Conservation (phyloP, 2,797 vertebrate species). For the Yasuhikotakia modesta region DNA sequence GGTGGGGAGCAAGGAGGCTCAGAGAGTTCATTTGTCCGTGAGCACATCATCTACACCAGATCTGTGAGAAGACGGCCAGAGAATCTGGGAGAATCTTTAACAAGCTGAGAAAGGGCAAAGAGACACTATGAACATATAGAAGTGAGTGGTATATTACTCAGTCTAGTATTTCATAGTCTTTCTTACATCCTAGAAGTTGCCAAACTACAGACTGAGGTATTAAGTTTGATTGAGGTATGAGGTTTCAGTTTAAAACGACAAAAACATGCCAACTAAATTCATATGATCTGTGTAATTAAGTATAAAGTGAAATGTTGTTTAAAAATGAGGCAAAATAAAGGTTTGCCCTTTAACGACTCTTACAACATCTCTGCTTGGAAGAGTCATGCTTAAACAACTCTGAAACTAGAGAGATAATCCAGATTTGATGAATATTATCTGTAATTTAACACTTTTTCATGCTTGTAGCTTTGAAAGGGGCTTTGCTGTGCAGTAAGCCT, state of each 20-base stretch:
- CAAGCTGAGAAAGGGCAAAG: not conserved
- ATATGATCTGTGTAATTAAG: not conserved
- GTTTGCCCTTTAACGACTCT: slow-evolving; percentile 6
- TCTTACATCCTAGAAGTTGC: too few species aligned
- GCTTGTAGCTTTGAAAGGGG: slow-evolving; percentile 60
- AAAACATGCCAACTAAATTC: not conserved
- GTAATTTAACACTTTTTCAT: slow-evolving; percentile 59
- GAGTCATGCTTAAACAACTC: slow-evolving; percentile 38
- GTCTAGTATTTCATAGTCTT: not conserved
- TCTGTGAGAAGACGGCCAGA: slow-evolving; percentile 16
- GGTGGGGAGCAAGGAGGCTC: slow-evolving; percentile 17
- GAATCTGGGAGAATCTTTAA: slow-evolving; percentile 15
- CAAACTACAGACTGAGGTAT: too few species aligned
- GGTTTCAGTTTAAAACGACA: not conserved
- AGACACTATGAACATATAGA: slow-evolving; percentile 14
- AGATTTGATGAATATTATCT: slow-evolving; percentile 56
- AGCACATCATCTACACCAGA: slow-evolving; percentile 23
- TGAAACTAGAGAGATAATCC: slow-evolving; percentile 53
- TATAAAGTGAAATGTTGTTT: not conserved
- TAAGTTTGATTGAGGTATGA: too few species aligned
- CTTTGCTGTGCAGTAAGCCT: slow-evolving; percentile 58
- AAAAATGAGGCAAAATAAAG: slow-evolving; percentile 8
- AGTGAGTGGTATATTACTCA: not conserved
- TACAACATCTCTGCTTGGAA: slow-evolving; percentile 22
- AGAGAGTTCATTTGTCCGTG: slow-evolving; percentile 26